Evolutionary conservation across 2,113 vertebrate species (phyloP).

Genomic region (Anhinga anhinga): DNA sequence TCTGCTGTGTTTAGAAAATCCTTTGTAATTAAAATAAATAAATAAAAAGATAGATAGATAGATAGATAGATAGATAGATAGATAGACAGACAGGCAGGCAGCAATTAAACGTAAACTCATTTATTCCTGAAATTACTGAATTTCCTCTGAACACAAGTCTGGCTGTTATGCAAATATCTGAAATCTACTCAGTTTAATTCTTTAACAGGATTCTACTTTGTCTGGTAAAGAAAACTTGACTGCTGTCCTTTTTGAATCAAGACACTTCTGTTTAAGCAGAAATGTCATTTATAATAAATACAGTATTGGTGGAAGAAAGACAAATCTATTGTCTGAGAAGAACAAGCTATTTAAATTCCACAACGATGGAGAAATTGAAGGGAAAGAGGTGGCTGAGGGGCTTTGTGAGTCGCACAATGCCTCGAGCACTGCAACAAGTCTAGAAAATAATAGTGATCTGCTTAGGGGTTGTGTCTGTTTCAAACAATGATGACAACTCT

Average conservation of each 20-base stretch:
- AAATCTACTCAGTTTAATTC: not conserved
- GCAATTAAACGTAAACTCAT: not conserved
- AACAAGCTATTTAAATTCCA: constrained; percentile 41
- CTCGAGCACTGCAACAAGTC: not conserved
- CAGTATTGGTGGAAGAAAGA: constrained; percentile 23
- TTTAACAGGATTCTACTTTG: not conserved
- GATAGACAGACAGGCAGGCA: not conserved
- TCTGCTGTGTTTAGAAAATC: not conserved
- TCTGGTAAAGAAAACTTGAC: not conserved
- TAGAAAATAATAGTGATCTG: constrained; percentile 37
- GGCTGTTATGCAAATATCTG: not conserved
- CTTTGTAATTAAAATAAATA: not conserved
- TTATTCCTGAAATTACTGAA: not conserved
- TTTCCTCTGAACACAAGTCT: not conserved
- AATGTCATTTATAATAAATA: constrained; percentile 17
- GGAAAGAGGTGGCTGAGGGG: constrained; percentile 24
- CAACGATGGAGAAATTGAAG: constrained; percentile 29
- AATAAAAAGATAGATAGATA: not conserved
- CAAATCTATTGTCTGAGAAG: constrained; percentile 40
- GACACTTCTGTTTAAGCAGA: constrained; percentile 14
- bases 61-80: not conserved
- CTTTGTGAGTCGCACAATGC: constrained; percentile 10
- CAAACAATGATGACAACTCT: constrained; percentile 36
- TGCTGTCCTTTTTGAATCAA: not conserved
- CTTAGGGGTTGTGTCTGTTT: constrained; percentile 1